Base-by-base conservation (phyloP, 64 coral and sea anemone species). In the Astreopora myriophthalma region DNA sequence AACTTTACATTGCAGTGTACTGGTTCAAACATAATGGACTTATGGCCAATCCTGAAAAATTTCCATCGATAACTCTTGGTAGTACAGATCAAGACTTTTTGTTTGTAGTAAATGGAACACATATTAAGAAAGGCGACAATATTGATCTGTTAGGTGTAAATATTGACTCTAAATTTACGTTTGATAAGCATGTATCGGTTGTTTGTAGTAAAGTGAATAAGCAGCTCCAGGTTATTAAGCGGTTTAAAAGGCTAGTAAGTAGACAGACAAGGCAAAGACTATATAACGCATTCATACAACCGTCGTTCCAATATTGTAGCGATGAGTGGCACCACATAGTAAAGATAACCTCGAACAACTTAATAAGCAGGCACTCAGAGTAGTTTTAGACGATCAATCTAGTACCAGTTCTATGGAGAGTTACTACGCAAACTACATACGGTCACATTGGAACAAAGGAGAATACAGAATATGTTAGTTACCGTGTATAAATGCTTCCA, bases 211-310 rank as follows among this genome's bases (percentile, higher is more conserved):
- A 87, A 71, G 84, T 51, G 19, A 87, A 87, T 28, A 40, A 40
- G 84, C 64, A 87, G 35, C 7, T 71, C 38, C 84, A 87, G 31
- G 84, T 87, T 48, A 49, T 73, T n/a, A 49, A 87, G 67, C 35
- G 84, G 35, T 87, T 87, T 48, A 64, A 63, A 26, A 87, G 67
- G 24, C 65, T 87, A 24, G 7, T 73, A 46, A 29, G 60, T 20
- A 39, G 67, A 37, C 4, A 68, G 30, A 87, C 65, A 23, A 64
- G 84, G 20, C 19, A 23, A 44, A 62, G 65, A n/a, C 65, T 87
- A 38, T 87, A 87, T 68, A 68, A 87, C 32, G 84, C 64, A 17
- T 87, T 87, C 22, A 71, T 87, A 78, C 75, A 78, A 78, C 75
- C 75, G 7, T 1, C n/a, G n/a, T 78, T 78, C 36, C 20, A 42